These are phyloP conservation scores for Microcebus murinus DNA, from an alignment of 2,113 vertebrate genomes.

Conservation along the genomic window DNA sequence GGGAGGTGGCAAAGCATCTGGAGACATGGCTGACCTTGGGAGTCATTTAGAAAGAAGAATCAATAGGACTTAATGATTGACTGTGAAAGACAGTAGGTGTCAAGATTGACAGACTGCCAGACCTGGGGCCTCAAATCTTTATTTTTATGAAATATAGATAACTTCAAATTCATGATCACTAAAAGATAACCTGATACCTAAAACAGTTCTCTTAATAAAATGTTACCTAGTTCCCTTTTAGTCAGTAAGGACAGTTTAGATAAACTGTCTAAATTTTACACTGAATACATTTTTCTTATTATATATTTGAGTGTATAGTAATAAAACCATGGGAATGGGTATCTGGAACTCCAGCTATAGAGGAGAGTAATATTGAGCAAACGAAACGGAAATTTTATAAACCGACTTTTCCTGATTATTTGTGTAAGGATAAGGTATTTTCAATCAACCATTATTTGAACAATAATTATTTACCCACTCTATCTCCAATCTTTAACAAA, in stretches of 20 bases:
- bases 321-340: neutral
- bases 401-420: neutral
- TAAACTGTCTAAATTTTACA: neutral
- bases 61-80: neutral
- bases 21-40: accelerated
- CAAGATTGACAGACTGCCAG: neutral
- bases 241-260: neutral
- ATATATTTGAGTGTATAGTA: neutral
- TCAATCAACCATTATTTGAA: neutral
- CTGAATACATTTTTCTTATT: neutral
- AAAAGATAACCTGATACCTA: neutral
- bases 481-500: neutral
- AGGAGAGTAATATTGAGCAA: neutral
- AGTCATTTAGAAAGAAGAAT: neutral
- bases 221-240: neutral
- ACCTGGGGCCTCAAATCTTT: neutral
- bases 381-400: neutral
- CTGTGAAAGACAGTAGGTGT: neutral
- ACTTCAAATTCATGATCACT: neutral
- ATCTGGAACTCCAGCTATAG: neutral
- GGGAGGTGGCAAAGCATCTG: neutral
- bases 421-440: neutral
- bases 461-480: neutral
- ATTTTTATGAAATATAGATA: neutral
- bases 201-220: neutral